Conservation (phyloP, 2,113 vertebrate species). For the Morphnarchus princeps region DNA sequence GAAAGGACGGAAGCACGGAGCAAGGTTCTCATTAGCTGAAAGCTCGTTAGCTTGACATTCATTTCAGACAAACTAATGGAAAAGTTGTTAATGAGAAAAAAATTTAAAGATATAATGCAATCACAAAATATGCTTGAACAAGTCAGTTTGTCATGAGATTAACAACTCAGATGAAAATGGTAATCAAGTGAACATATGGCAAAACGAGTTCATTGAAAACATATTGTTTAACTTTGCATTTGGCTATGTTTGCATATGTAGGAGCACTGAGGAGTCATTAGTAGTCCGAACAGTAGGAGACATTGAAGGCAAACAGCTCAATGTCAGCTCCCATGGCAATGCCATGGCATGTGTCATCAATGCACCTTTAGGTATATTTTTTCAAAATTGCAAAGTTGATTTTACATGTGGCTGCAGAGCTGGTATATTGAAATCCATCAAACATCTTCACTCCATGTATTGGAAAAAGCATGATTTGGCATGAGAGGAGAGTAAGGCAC, state of each 20-base stretch:
- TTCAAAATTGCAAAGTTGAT: fast-evolving
- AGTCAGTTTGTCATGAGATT: neutral
- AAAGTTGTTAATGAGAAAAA: neutral
- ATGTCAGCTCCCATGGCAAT: neutral
- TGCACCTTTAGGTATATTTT: neutral
- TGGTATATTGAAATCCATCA: neutral
- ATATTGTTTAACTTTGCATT: neutral
- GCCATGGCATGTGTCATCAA: neutral
- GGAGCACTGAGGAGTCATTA: neutral
- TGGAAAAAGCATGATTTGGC: neutral
- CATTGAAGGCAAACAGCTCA: neutral
- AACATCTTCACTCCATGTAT: neutral
- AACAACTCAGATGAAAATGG: neutral
- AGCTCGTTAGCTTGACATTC: neutral
- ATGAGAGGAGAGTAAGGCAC: neutral
- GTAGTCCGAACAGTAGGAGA: neutral
- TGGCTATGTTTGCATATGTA: neutral
- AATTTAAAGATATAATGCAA: neutral
- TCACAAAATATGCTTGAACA: neutral
- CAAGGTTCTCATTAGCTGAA: neutral
- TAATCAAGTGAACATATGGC: neutral
- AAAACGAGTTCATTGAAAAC: neutral
- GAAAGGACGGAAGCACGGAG: neutral
- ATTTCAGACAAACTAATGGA: neutral
- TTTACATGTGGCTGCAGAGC: neutral